phyloP scores from a whole-genome alignment of 1,140 invertebrate genomes.

The Acromyrmex echinatior region DNA sequence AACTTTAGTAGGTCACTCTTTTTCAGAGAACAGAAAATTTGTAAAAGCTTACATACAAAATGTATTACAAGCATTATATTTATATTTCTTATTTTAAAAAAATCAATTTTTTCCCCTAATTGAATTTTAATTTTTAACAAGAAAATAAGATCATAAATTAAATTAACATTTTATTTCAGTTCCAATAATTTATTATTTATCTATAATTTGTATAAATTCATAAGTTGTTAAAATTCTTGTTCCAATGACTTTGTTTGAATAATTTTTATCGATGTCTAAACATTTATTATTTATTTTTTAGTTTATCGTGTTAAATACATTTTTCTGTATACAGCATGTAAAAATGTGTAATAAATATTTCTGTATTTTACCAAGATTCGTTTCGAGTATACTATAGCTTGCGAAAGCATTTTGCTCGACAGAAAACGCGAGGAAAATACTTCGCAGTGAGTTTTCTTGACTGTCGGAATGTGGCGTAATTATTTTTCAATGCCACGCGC shows the following conservation, averaged over 20 bases:
- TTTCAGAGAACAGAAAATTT: neutral
- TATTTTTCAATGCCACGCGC: slow-evolving; percentile 74
- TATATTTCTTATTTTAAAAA: neutral
- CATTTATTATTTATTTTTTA: neutral
- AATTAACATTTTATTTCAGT: neutral
- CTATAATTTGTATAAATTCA: neutral
- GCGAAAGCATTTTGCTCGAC: neutral
- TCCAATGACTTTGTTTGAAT: neutral
- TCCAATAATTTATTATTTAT: neutral
- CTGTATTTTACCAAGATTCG: neutral
- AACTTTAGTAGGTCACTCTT: slow-evolving; percentile 26
- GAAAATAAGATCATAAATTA: neutral
- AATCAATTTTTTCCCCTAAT: neutral
- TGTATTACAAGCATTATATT: neutral
- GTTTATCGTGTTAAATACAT: neutral
- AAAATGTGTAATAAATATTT: neutral
- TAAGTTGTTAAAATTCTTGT: neutral
- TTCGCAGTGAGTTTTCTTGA: slow-evolving; percentile 34
- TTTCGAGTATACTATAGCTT: neutral
- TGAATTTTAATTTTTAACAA: neutral
- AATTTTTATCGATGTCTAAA: neutral
- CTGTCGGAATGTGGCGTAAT: slow-evolving; percentile 55
- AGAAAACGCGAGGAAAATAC: slow-evolving; percentile 38
- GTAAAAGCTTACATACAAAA: neutral
- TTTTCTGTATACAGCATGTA: neutral